A percentile compares a stretch with the other conserved stretches of the same genome.
Conservation (phyloP, 2,113 vertebrate genomes). For the Anser brachyrhynchus region DNA sequence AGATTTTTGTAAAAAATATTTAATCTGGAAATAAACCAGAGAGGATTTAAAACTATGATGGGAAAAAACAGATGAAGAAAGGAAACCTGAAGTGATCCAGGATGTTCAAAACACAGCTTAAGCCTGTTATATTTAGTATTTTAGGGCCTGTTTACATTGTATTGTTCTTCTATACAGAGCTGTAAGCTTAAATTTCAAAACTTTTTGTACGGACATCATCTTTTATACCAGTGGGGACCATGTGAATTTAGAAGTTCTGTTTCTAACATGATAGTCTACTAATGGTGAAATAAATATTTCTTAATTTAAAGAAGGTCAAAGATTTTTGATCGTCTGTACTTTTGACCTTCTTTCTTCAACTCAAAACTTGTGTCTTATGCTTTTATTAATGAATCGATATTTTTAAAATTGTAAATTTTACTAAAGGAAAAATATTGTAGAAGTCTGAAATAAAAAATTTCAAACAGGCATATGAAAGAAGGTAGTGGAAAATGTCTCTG, state of each 20-base stretch:
- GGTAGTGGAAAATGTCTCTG: not conserved
- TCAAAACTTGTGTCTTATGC: not conserved
- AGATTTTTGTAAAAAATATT: slow-evolving; percentile 52
- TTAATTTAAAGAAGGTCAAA: not conserved
- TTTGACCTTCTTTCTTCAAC: not conserved
- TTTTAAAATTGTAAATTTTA: not conserved
- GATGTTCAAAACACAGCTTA: not conserved
- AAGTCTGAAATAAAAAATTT: not conserved
- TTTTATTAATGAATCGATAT: not conserved
- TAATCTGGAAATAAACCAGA: slow-evolving; percentile 57
- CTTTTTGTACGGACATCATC: not conserved
- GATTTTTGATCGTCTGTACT: not conserved
- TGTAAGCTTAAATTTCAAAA: not conserved
- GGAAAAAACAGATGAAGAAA: slow-evolving; percentile 9
- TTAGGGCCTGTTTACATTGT: not conserved
- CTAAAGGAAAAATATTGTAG: not conserved
- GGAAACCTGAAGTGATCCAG: slow-evolving; percentile 2
- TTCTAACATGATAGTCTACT: not conserved
- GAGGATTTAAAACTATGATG: slow-evolving; percentile 34
- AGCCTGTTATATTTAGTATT: not conserved
- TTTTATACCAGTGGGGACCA: not conserved
- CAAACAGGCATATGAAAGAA: not conserved
- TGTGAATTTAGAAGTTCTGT: not conserved
- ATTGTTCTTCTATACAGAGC: not conserved
- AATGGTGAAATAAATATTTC: not conserved